Evolutionary conservation across 2,113 vertebrate genomes (phyloP).

Genomic region (Daubentonia madagascariensis): DNA sequence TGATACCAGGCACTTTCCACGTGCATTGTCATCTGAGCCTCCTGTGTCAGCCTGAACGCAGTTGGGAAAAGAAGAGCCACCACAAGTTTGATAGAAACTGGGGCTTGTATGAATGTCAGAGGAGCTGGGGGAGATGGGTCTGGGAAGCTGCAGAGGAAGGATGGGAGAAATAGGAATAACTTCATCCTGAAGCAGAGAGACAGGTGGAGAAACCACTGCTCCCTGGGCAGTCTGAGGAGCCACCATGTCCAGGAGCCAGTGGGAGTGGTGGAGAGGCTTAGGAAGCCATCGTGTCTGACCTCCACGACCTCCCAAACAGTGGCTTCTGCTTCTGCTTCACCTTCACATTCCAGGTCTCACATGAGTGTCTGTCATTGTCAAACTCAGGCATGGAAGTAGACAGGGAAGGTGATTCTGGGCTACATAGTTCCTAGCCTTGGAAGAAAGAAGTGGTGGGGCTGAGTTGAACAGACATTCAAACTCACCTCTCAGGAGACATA

Average conservation of each 20-base stretch:
- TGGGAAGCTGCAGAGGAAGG: background rate
- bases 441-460: background rate
- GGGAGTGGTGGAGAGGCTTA: background rate
- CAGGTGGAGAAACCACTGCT: background rate
- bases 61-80: background rate
- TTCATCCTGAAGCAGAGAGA: background rate
- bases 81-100: too few species aligned
- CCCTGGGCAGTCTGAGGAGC: background rate
- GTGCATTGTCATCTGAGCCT: background rate
- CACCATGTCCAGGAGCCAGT: fast-evolving
- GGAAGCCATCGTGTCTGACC: fast-evolving
- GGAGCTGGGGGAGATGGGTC: background rate
- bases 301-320: background rate
- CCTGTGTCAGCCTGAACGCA: background rate
- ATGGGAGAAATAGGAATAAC: background rate
- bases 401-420: background rate
- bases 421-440: background rate
- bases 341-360: fast-evolving
- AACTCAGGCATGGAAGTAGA: background rate
- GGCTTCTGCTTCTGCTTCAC: background rate
- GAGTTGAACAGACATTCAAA: background rate
- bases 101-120: too few species aligned
- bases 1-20: background rate
- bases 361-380: too few species aligned
- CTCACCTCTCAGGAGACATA: background rate